phyloP scores from a whole-genome alignment of 2,113 vertebrate species.

The Brachyhypopomus occidentalis region DNA sequence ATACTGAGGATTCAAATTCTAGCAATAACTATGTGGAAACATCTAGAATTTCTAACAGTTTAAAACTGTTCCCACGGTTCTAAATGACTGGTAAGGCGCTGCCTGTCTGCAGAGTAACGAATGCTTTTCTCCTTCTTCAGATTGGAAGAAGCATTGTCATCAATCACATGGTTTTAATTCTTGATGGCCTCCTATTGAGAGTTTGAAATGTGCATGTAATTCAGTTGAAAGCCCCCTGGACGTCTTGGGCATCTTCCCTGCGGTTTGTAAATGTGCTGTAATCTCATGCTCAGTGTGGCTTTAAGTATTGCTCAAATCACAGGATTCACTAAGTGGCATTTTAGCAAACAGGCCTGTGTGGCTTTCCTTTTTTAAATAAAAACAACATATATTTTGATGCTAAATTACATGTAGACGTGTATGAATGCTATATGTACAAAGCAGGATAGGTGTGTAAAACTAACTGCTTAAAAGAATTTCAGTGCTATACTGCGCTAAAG shows the following conservation, averaged over 20 bases:
- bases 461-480: too few relatives aligned
- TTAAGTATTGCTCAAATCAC: slow-evolving; percentile 47
- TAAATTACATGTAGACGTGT: not conserved
- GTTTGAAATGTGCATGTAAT: slow-evolving; percentile 81
- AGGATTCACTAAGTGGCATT: slow-evolving; percentile 34
- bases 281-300: slow-evolving; percentile 61
- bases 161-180: slow-evolving; percentile 80
- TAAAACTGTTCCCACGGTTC: too few relatives aligned
- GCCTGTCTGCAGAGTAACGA: slow-evolving; percentile 68
- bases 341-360: slow-evolving; percentile 42
- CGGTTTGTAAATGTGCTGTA: slow-evolving; percentile 65
- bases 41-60: too few relatives aligned
- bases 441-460: too few relatives aligned
- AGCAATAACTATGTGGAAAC: too few relatives aligned
- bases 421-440: too few relatives aligned
- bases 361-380: not conserved
- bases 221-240: slow-evolving; percentile 74
- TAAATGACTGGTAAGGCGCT: not conserved
- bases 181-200: slow-evolving; percentile 77
- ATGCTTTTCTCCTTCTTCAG: slow-evolving; percentile 66
- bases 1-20: too few relatives aligned
- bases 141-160: slow-evolving; percentile 71
- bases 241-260: slow-evolving; percentile 65
- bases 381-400: not conserved
- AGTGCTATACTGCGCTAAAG: too few relatives aligned